Evolutionary conservation across 1,140 invertebrate genomes (phyloP), one percentile per base, ranked within the genome.

Genomic region (Drosophila rhopaloa): DNA sequence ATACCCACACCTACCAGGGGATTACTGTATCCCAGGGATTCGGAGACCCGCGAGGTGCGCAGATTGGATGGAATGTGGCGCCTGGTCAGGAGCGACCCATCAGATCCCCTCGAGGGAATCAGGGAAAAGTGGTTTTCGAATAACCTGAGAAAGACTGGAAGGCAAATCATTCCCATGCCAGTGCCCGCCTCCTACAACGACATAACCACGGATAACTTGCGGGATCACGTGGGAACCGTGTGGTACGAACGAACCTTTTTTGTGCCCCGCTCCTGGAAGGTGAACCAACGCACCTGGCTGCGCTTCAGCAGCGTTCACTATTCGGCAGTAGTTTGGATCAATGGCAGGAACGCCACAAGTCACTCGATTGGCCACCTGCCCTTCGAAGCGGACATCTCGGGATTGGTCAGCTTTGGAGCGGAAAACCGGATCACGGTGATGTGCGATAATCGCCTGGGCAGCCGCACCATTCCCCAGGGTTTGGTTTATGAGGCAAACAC

Each of bases 161-260:
- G n/a, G n/a, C 27, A 53, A 11, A 60, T 82, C 1, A 95, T 95
- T 5, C 93, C 95, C 19, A 99, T 99, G 97, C 97, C 98, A 9
- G 98, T 99, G 3, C 98, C 98, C 0, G 95, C 97, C 0, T 98
- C 97, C 72, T 99, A 97, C 93, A 99, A 99, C 92, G 98, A 99
- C 83, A 95, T 99, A 8, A 97, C 97, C 0, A 95, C 96, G 63
- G 96, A 98, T 37, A 93, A 93, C 19, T 90, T 99, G 2, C 93
- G 98, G 29, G 98, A 99, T 92, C 97, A 99, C 93, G 95, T 99
- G 7, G 98, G 98, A 0, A 95, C 97, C 91, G 98, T 97, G n/a
- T 98, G 97, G 97, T 98, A 98, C 91, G 96, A 98, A 63, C 94
- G 95, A 40, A 93, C 92, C 0, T 98, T 98, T 92, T 97, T 95